These are phyloP conservation scores for Eumeta japonica DNA, from an alignment of 1,140 invertebrate genomes.

Conservation along the genomic window DNA sequence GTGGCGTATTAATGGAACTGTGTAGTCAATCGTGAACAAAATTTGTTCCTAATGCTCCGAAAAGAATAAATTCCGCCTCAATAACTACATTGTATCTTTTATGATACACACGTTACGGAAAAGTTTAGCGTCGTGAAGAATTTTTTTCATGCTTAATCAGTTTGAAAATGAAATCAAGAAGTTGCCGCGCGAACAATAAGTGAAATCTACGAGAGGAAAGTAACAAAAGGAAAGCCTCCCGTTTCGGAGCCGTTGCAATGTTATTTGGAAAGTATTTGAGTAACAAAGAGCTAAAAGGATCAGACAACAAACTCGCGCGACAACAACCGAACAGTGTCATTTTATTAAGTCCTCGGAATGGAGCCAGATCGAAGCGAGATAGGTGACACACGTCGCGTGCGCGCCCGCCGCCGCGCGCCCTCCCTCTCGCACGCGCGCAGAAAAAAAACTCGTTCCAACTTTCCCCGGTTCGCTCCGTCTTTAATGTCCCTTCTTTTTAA, in stretches of 20 bases:
- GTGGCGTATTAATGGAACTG: too few relatives aligned
- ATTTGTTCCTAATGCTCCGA: too few relatives aligned
- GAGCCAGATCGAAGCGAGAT: conserved; percentile 30
- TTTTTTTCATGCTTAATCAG: too few relatives aligned
- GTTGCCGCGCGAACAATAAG: too few relatives aligned
- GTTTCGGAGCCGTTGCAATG: background rate
- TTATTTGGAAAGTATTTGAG: conserved; percentile 24
- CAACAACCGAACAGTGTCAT: conserved; percentile 27
- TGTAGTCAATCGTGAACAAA: too few relatives aligned
- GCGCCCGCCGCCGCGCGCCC: conserved; percentile 13
- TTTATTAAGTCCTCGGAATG: conserved; percentile 41
- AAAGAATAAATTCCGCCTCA: too few relatives aligned
- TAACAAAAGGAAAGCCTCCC: background rate
- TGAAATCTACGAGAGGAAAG: too few relatives aligned
- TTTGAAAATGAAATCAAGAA: too few relatives aligned
- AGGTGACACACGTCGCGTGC: conserved; percentile 32
- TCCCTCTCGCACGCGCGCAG: background rate
- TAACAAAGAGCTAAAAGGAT: conserved; percentile 33
- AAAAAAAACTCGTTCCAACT: background rate
- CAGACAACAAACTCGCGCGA: conserved; percentile 21
- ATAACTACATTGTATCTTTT: too few relatives aligned
- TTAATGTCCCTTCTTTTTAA: conserved; percentile 20
- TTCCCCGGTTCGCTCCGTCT: conserved; percentile 1
- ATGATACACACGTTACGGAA: too few relatives aligned
- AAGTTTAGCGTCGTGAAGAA: too few relatives aligned